A percentile compares a stretch with the other conserved stretches of the same genome.
Conservation (phyloP, 2,113 vertebrate genomes). For the Oreochromis tanganicae region DNA sequence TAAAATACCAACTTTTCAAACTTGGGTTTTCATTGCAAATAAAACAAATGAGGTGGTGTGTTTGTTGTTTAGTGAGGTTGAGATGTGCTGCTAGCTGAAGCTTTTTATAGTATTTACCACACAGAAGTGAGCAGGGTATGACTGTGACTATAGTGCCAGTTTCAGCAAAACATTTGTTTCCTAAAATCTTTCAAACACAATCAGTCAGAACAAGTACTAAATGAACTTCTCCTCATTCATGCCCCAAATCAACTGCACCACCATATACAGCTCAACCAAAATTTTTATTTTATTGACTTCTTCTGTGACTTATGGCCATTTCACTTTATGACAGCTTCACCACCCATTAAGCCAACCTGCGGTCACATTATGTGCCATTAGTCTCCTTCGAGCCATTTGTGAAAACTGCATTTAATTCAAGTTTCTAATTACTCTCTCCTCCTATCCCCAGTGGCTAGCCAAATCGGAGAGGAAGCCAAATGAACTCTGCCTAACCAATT, state of each 20-base stretch:
- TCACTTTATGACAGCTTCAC: not conserved
- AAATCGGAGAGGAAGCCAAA: constrained; percentile 54
- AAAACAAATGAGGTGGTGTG: not conserved
- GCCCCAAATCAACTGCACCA: not conserved
- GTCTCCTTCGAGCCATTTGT: constrained; percentile 19
- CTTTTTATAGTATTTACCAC: not conserved
- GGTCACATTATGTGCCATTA: not conserved
- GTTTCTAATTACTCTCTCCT: constrained; percentile 56
- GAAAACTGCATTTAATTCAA: constrained; percentile 49
- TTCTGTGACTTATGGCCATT: not conserved
- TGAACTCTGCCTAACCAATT: constrained; percentile 66
- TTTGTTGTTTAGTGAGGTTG: not conserved
- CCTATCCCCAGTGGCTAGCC: constrained; percentile 50
- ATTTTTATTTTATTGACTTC: not conserved
- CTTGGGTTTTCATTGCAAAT: not conserved
- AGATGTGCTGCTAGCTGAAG: not conserved
- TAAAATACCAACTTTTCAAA: not conserved
- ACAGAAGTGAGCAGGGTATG: not conserved
- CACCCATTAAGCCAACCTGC: not conserved
- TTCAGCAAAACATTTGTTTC: not conserved
- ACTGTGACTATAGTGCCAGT: not conserved
- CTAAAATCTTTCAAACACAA: not conserved
- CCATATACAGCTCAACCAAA: not conserved
- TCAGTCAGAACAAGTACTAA: not conserved
- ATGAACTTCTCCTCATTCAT: not conserved